Base-by-base conservation (phyloP, 2,888 invertebrate genomes). In the Noctua fimbriata region DNA sequence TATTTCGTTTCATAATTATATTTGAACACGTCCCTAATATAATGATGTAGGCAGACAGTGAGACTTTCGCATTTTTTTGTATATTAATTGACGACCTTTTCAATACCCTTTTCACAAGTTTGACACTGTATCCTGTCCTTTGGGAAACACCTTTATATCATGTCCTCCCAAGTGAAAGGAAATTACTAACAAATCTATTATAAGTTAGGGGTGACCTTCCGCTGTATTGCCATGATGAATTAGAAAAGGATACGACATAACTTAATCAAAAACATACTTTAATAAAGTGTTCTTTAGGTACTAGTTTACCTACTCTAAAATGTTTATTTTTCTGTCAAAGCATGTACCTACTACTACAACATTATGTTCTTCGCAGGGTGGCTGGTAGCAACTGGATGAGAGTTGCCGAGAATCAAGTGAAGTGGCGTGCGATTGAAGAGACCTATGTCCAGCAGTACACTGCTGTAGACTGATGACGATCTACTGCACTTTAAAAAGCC, bases 161-260 rank as follows among this genome's bases (percentile, higher is more conserved):
- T 67, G 24, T 63, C 36, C 52, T 58, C 73, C 72, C 69, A 41
- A 69, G 44, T 47, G 44, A 16, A 67, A 70, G n/a, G 60, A 71
- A 79, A 84, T 74, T 74, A 67, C 55, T 74, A 58, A 69, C 66
- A 83, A 79, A 80, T 84, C 49, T 58, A 49, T 80, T 65, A 72
- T 24, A 66, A 65, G 55, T 79, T 84, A 49, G 3, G n/a, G 55
- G 12, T 32, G 60, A 58, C 41, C 32, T n/a, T 49, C 21, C n/a
- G 10, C n/a, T 36, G 16, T 63, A 21, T 52, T 67, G 36, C 63
- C 52, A 41, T 60, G 44, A 41, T 52, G 44, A 32, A 47, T 18
- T 47, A 47, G 44, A 78, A n/a, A 9, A 44, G 21, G 21, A 12
- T 21, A 28, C 9, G 63, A 70, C 12, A 21, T 47, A 58, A 28